phyloP scores from a whole-genome alignment of 2,113 vertebrate species.

The Ahaetulla prasina region DNA sequence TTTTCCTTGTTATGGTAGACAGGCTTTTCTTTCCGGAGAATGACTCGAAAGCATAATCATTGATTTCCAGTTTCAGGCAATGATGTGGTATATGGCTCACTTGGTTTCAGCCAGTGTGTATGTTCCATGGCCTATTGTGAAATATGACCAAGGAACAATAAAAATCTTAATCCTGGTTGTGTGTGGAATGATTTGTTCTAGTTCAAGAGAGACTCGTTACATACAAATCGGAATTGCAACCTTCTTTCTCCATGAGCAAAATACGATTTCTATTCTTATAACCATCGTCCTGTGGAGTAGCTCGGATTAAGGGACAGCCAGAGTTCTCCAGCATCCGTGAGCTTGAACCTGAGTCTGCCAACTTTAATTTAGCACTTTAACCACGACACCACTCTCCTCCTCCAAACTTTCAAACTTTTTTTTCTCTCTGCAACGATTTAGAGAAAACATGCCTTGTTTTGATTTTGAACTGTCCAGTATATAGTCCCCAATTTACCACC shows the following conservation, averaged over 20 bases:
- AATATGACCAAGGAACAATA: neutral
- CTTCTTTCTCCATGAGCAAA: neutral
- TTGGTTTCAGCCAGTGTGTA: neutral
- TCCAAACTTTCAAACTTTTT: neutral
- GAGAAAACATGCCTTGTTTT: neutral
- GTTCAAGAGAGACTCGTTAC: neutral
- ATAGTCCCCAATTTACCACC: no score
- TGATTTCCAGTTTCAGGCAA: neutral
- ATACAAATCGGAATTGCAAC: neutral
- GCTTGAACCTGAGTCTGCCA: no score
- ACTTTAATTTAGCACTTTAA: neutral
- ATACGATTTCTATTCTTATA: neutral
- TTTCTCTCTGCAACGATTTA: neutral
- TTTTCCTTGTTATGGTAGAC: neutral
- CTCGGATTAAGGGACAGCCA: neutral
- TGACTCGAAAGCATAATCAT: neutral
- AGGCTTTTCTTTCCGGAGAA: neutral
- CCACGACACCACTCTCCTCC: neutral
- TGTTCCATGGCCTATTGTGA: neutral
- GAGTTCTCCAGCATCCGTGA: no score
- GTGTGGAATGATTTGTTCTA: neutral
- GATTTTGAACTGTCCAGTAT: neutral
- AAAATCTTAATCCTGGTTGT: neutral
- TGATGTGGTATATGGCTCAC: neutral
- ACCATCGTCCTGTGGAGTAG: no score